Evolutionary conservation across 2,797 vertebrate genomes (phyloP), one percentile per base, ranked within the genome.

Genomic region (Pantherophis vulpinus): DNA sequence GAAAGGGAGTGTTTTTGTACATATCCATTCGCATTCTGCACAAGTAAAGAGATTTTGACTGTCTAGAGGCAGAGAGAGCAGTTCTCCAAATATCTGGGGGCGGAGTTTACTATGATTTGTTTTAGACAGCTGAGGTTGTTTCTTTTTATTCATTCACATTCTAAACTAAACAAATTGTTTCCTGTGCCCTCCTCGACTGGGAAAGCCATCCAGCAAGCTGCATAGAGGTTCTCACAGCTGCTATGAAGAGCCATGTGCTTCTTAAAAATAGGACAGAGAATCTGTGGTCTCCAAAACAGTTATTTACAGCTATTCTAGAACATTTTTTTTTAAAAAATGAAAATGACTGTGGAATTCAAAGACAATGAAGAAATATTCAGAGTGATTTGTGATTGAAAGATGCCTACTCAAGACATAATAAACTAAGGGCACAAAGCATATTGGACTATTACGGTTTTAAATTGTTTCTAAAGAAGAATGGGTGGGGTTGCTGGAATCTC

Each of bases 351-450:
- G 54, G 32, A 56, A 29, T 90, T 12, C 16, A 74, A 32, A 90
- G 11, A 25, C 66, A 74, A 90, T 79, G 54, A 79, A 56, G 66
- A 92, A 79, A 95, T 91, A 42, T 42, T 92, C 32, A 90, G 4
- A 90, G 91, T 89, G 87, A n/a, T 95, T 91, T 56, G 92, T 32
- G 70, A 95, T 96, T 51, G 91, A 93, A 92, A 42, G 94, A 92
- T 94, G 89, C 8, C 59, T 14, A 95, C 63, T 59, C 51, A 55
- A 94, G 59, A 63, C 93, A 23, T 91, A 93, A 94, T 74, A 37
- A 74, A 32, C 66, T 74, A 37, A 37, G n/a, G 14, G n/a, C 66
- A 32, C 5, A 74, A 37, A 32, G 14, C 66, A 37, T 74, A 74
- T 74, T 74, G n/a, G 14, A 74, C 18, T 74, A 32, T 16, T 5